Base-by-base conservation (phyloP, 2,797 vertebrate genomes). In the Epinephelus awoara region DNA sequence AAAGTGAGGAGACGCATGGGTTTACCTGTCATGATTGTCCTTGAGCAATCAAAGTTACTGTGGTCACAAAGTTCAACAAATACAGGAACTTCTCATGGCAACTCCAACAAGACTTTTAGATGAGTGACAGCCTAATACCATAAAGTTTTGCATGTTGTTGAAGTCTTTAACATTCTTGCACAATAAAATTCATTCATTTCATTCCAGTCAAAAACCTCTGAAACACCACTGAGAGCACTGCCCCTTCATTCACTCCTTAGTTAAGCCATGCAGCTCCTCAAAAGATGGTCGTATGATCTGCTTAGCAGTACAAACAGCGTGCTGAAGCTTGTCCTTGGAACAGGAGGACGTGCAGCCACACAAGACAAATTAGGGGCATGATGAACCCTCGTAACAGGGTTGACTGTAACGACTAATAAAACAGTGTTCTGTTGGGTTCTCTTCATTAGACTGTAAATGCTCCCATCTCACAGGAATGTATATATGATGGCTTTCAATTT, bases 281-380 rank as follows among this genome's bases (percentile, higher is more conserved):
- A 67, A 71, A 56, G 25, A 29, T 1, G 6, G 19, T 10, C 21
- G 29, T 67, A 51, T 62, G 61, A 82, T 51, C 50, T 0, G 0
- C 63, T 56, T 34, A 51, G 42, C 21, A 25, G 50, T 29, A 27
- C 42, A 52, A 71, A 27, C 42, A 67, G 29, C 12, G 47, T 18
- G 25, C 25, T 52, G 73, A 46, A 58, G 51, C 21, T 50, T 52
- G 64, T 77, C 80, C 46, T 72, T 71, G 27, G 34, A 67, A 51
- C 18, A 59, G 23, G 19, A 67, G 54, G 47, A 47, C 42, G 62
- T 49, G 42, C 50, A 56, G 74, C 49, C 18, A 55, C 58, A 44
- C 50, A 21, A 50, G 29, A 76, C 27, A 27, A 38, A 1, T 34
- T 34, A 7, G 27, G n/a, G 62, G 27, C 25, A 52, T 10, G 25